Conservation (phyloP, 1,140 invertebrate species). For the Bicyclus anynana region DNA sequence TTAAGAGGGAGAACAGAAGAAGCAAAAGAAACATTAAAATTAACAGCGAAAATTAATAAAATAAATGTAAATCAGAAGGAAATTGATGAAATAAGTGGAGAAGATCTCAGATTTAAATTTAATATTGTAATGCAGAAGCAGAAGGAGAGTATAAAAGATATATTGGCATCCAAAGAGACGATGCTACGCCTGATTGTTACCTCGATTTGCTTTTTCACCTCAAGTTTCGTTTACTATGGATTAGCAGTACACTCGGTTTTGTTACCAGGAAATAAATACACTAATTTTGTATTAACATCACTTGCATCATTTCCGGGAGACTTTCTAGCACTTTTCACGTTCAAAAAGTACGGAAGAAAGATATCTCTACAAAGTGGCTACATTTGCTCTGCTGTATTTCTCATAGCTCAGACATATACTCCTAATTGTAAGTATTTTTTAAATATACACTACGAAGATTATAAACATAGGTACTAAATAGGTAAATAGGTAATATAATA, state of each 20-base stretch:
- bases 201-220: conserved; percentile 82
- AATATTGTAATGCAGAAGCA: conserved; percentile 50
- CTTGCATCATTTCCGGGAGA: conserved; percentile 84
- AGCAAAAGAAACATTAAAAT: conserved; percentile 47
- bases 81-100: conserved; percentile 41
- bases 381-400: conserved; percentile 73
- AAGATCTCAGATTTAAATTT: conserved; percentile 45
- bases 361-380: conserved; percentile 78
- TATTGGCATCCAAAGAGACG: conserved; percentile 55
- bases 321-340: conserved; percentile 78
- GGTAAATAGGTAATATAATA: too few species aligned
- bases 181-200: conserved; percentile 46
- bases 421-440: conserved; percentile 47
- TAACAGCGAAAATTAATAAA: conserved; percentile 47
- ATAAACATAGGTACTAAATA: too few species aligned
- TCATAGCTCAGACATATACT: conserved; percentile 41
- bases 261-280: conserved; percentile 83
- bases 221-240: conserved; percentile 87
- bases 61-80: conserved; percentile 36
- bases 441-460: background rate
- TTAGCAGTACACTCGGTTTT: conserved; percentile 85
- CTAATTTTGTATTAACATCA: conserved; percentile 82
- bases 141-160: conserved; percentile 50
- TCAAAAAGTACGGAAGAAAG: conserved; percentile 81
- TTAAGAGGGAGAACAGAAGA: conserved; percentile 45